Evolutionary conservation across 2,888 invertebrate genomes (phyloP), one percentile per base, ranked within the genome.

Genomic region (Mythimna vitellina): DNA sequence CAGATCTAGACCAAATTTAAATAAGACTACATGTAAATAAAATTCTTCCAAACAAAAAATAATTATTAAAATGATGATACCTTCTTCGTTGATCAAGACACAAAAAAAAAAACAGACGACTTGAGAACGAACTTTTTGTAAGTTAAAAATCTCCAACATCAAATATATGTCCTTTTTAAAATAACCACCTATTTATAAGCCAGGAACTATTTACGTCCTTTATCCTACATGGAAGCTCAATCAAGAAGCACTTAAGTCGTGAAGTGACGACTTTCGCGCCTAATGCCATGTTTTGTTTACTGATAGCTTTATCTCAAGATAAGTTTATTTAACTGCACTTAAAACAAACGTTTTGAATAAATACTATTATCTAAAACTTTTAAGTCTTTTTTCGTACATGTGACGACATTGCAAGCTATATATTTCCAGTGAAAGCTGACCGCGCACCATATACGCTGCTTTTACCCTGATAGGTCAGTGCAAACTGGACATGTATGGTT

Each of bases 201-300:
- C 49, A 62, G 38, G 64, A 70, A 77, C 66, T 74, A 74, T 80
- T 85, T 74, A 57, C 22, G 61, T 83, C 46, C 54, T 57, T 75
- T 70, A 83, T 85, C 82, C 58, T 54, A 83, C 81, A 84, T 80
- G 72, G 81, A 84, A 84, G 84, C 81, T 76, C 67, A 84, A 85
- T 86, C 75, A 83, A 75, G 79, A 72, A 77, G 73, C 85, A 86
- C 85, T 86, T 74, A 80, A 83, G 71, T 60, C 56, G 38, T 72
- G 71, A 72, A 75, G 73, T 79, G 85, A 73, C 46, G 70, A 68
- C 83, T 67, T 80, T 83, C 73, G 77, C 73, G 70, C 61, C 61
- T 65, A 68, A 80, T 66, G 83, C 78, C 77, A 73, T 81, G 82
- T 86, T 73, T 76, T 86, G 83, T 88, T 85, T 83, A 80, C 82